These are phyloP conservation scores for Drosophila kuntzei DNA, from an alignment of 2,888 invertebrate species.

Conservation along the genomic window DNA sequence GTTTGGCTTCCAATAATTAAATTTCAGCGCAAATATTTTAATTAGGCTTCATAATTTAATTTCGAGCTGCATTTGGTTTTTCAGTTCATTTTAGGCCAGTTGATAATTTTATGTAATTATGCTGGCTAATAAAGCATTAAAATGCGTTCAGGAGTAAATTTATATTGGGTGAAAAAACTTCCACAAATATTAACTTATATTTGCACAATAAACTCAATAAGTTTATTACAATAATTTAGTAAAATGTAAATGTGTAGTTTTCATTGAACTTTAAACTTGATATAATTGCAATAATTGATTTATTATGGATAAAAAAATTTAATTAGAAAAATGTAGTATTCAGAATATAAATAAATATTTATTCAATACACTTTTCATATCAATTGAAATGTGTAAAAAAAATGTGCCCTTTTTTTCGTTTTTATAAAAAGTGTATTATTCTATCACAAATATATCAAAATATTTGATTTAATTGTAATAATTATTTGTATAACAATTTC, in stretches of 20 bases:
- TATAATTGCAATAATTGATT: not conserved
- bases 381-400: not conserved
- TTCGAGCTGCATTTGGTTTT: constrained; percentile 4
- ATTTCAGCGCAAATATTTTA: constrained; percentile 59
- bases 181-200: not conserved
- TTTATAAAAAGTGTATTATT: not conserved
- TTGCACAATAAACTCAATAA: constrained; percentile 4
- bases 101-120: constrained; percentile 32
- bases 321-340: not conserved
- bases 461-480: not conserved
- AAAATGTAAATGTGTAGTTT: not conserved
- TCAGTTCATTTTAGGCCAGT: not conserved
- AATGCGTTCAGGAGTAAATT: not conserved
- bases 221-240: not conserved
- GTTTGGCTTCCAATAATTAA: constrained; percentile 57
- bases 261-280: not conserved
- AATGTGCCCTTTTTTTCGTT: not conserved
- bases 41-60: constrained; percentile 67
- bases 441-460: not conserved
- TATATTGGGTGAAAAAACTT: not conserved
- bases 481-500: not conserved
- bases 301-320: not conserved
- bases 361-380: not conserved
- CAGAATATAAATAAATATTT: not conserved
- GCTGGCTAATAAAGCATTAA: constrained; percentile 26